A percentile compares a stretch with the other conserved stretches of the same genome.
Evolutionary conservation across 2,113 vertebrate species (phyloP).

Genomic region (Mugil cephalus): DNA sequence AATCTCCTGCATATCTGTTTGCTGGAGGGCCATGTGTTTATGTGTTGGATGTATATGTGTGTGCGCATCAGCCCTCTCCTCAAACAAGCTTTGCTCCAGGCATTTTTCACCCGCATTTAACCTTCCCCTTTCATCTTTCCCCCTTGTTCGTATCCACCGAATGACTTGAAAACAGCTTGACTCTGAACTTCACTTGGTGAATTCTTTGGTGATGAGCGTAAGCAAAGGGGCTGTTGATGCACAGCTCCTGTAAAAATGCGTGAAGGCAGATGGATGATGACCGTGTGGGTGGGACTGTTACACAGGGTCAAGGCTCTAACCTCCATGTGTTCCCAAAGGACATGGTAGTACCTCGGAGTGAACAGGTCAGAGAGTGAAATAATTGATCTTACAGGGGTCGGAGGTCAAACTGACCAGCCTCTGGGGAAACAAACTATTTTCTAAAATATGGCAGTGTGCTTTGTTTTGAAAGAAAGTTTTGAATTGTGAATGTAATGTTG

Average conservation of each 20-base stretch:
- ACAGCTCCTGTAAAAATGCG: constrained; percentile 5
- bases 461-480: background rate
- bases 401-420: constrained; percentile 31
- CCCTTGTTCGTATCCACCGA: constrained; percentile 24
- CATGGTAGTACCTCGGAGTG: background rate
- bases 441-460: no score
- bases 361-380: constrained; percentile 24
- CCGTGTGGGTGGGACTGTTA: background rate
- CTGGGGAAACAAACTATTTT: background rate
- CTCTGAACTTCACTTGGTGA: constrained; percentile 21
- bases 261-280: background rate
- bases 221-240: constrained; percentile 24
- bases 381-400: constrained; percentile 26
- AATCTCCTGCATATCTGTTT: constrained; percentile 74
- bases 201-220: constrained; percentile 15
- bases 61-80: constrained; percentile 17
- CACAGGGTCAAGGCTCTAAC: constrained; percentile 10
- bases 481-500: background rate
- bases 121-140: constrained; percentile 43
- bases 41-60: constrained; percentile 32
- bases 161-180: constrained; percentile 44
- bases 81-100: constrained; percentile 41
- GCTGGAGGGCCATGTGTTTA: constrained; percentile 50
- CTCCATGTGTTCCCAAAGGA: constrained; percentile 12
- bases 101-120: constrained; percentile 61